Evolutionary conservation across 2,113 vertebrate species (phyloP), one percentile per base, ranked within the genome.

Genomic region (Lepus europaeus): DNA sequence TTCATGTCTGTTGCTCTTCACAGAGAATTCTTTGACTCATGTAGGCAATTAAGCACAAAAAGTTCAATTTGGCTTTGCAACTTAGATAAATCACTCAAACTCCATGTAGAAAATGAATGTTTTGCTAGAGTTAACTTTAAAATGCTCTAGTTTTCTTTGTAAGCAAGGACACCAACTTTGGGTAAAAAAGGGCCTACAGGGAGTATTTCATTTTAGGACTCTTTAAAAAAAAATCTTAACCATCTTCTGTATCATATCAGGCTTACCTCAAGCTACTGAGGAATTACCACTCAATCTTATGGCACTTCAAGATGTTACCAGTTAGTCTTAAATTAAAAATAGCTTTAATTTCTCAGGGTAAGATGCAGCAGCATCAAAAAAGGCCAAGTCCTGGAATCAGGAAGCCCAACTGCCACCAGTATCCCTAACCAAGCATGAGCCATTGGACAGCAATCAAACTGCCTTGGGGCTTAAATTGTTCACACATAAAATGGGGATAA

Each of bases 21-120:
- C 27, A 91, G n/a, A 95, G 29, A 92, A 93, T 70, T 93, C 77
- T 73, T n/a, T 92, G 72, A 90, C 25, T 92, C 33, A 49, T 76
- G 31, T 36, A 70, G 64, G 5, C 39, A 95, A 92, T 82, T 93
- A 88, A 59, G 51, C 19, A 61, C 11, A 93, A 76, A 85, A 93
- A 76, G 27, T 19, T 87, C 29, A 64, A 51, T 72, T 90, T 87
- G 39, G 19, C 90, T 95, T 87, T 92, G 29, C 63, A 69, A 66
- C 49, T 91, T 85, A 91, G 68, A 95, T 63, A 83, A 91, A 84
- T 90, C 72, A 93, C 22, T 56, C 29, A 91, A 49, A 87, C 4
- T 69, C 45, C 53, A 68, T 72, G 39, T 14, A 76, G 22, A 96
- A 94, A 90, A 76, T 91, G 56, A 36, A 5, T 66, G 25, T 82